Percentiles rank a stretch among this genome's conserved stretches.
These are phyloP conservation scores for Amblyjoppa proteus DNA, from an alignment of 2,888 invertebrate species.

Conservation along the genomic window DNA sequence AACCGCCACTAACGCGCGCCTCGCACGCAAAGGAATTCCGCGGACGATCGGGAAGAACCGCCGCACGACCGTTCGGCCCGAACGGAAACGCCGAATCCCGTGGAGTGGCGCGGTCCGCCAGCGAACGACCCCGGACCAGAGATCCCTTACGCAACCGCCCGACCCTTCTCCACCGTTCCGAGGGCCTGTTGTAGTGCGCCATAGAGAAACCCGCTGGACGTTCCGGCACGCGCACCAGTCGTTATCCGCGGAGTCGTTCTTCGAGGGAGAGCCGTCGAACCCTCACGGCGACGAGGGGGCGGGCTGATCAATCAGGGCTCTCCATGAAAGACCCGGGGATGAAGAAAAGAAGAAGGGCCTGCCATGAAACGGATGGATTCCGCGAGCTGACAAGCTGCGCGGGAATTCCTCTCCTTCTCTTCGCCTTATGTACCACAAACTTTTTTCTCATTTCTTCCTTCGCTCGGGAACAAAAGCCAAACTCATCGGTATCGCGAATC, in stretches of 20 bases:
- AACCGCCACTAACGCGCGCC: constrained; percentile 41
- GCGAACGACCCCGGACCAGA: constrained; percentile 9
- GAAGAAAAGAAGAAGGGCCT: constrained; percentile 17
- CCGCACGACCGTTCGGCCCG: neutral
- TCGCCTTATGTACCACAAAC: neutral
- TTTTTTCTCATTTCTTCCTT: constrained; percentile 17
- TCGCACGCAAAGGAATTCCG: constrained; percentile 56
- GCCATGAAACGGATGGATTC: constrained; percentile 34
- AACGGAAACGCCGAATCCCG: constrained; percentile 17
- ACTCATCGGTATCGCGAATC: constrained; percentile 14
- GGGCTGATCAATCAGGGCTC: constrained; percentile 79
- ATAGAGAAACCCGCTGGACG: constrained; percentile 30
- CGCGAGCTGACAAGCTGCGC: constrained; percentile 17
- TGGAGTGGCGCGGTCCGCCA: neutral
- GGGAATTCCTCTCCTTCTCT: constrained; percentile 32
- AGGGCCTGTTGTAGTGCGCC: constrained; percentile 21
- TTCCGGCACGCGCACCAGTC: constrained; percentile 79
- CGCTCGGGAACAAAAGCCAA: neutral
- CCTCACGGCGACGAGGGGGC: constrained; percentile 59
- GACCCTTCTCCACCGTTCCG: constrained; percentile 18
- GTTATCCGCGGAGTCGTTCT: constrained; percentile 74
- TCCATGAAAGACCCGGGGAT: constrained; percentile 51
- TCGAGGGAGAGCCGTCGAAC: constrained; percentile 45
- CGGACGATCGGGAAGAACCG: constrained; percentile 15
- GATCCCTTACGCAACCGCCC: constrained; percentile 7